Evolutionary conservation across 2,113 vertebrate genomes (phyloP), one percentile per base, ranked within the genome.

Genomic region (Phylloscopus whistleri): DNA sequence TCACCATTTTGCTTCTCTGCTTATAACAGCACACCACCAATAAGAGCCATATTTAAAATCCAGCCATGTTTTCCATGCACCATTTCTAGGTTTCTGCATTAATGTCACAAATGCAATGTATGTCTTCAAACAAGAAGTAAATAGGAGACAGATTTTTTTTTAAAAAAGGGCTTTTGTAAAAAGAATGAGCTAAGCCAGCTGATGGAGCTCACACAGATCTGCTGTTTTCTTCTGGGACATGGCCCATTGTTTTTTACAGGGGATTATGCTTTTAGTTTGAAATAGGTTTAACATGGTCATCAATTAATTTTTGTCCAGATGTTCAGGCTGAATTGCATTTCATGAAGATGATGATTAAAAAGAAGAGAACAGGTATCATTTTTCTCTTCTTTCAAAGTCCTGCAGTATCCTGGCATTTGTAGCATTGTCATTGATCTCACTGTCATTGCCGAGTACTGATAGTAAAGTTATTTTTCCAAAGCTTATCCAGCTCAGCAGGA

Each of bases 381-480:
- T 72, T 95, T 87, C 51, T 80, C 46, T 93, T 95, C 74, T 88
- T 93, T 93, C 78, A 55, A 90, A 93, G 67, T 80, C 75, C 58
- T 87, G 28, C 66, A 49, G 28, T 33, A 12, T 87, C 60, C 55
- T 91, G 63, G 27, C 30, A 55, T 80, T 90, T 67, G 44, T 33
- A 20, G 16, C 77, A 44, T 48, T 93, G 67, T 53, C 78, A 77
- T 84, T 95, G 87, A 95, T 94, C 82, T 85, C 27, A 0, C 35
- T 93, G 84, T 93, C 74, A 73, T 87, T 95, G 51, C 59, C 51
- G 53, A 63, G 33, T 79, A 70, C 53, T 87, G 87, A 95, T 91
- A 91, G 78, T 59, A 91, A 89, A 91, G 87, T 93, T 94, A 86
- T 96, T 95, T 95, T 95, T 95, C 89, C 91, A 94, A 82, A 95